phyloP scores from a whole-genome alignment of 2,888 invertebrate genomes.

The Drosophila mulleri region DNA sequence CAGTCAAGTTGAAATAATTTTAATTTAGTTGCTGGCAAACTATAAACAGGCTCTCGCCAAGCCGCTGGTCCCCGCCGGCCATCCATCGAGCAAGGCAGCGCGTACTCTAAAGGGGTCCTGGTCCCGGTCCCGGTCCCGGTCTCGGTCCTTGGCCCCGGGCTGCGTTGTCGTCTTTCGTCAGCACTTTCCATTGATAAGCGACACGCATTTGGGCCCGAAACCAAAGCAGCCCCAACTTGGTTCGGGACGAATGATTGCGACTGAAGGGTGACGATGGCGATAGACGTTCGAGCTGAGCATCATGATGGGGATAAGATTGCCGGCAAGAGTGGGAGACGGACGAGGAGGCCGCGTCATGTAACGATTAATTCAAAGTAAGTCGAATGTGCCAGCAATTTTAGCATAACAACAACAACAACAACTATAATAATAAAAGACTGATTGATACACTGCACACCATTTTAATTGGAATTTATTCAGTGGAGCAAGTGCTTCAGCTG shows the following conservation, averaged over 20 bases:
- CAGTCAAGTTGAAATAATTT: constrained; percentile 75
- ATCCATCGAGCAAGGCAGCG: background rate
- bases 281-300: background rate
- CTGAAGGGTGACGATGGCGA: constrained; percentile 44
- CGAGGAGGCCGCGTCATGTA: constrained; percentile 49
- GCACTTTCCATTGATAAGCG: constrained; percentile 71
- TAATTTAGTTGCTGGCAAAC: constrained; percentile 74
- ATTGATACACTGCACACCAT: constrained; percentile 10
- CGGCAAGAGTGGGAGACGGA: background rate
- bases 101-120: constrained; percentile 18
- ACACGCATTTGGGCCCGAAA: constrained; percentile 52
- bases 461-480: background rate
- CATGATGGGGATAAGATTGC: background rate
- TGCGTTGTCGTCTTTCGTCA: constrained; percentile 63
- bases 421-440: background rate
- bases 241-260: constrained; percentile 8
- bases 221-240: constrained; percentile 28
- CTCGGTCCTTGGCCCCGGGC: constrained; percentile 31
- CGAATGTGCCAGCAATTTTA: constrained; percentile 15
- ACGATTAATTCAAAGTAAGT: constrained; percentile 51
- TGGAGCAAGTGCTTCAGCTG: background rate
- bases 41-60: constrained; percentile 63
- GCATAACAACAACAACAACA: constrained; percentile 6
- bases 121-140: constrained; percentile 8
- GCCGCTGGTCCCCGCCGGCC: background rate